phyloP scores from a whole-genome alignment of 1,140 invertebrate genomes.

The Adelges cooleyi region DNA sequence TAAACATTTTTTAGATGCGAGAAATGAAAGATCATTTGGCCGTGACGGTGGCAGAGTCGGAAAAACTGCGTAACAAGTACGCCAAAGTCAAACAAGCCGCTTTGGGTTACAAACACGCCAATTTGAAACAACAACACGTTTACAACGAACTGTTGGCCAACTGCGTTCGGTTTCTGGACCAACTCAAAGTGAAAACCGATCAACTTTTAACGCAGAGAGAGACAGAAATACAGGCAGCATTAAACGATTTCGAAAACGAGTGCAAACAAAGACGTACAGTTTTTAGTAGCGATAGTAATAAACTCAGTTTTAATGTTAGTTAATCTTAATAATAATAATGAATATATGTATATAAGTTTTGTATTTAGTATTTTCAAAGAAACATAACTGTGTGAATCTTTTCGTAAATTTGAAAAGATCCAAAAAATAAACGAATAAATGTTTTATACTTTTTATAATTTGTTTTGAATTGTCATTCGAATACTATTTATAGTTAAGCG shows the following conservation, averaged over 20 bases:
- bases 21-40: slow-evolving; percentile 16
- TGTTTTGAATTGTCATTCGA: too few species aligned
- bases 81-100: slow-evolving; percentile 10
- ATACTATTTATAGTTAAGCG: too few species aligned
- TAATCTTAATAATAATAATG: too few species aligned
- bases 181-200: slow-evolving; percentile 17
- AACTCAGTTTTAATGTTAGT: too few species aligned
- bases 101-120: slow-evolving; percentile 7
- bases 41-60: neutral
- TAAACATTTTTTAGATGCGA: neutral
- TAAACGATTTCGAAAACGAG: slow-evolving; percentile 19
- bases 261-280: slow-evolving; percentile 16
- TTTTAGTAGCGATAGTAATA: too few species aligned
- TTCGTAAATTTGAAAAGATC: too few species aligned
- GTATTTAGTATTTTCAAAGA: too few species aligned
- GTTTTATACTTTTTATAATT: too few species aligned
- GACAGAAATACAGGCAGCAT: slow-evolving; percentile 8
- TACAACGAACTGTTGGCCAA: slow-evolving; percentile 3
- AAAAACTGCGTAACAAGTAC: neutral
- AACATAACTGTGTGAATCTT: too few species aligned
- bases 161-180: neutral
- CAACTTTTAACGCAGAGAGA: neutral
- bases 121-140: slow-evolving; percentile 1
- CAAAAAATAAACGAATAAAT: too few species aligned
- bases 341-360: too few species aligned